Conservation (phyloP, 2,113 vertebrate genomes). For the Proteles cristata region DNA sequence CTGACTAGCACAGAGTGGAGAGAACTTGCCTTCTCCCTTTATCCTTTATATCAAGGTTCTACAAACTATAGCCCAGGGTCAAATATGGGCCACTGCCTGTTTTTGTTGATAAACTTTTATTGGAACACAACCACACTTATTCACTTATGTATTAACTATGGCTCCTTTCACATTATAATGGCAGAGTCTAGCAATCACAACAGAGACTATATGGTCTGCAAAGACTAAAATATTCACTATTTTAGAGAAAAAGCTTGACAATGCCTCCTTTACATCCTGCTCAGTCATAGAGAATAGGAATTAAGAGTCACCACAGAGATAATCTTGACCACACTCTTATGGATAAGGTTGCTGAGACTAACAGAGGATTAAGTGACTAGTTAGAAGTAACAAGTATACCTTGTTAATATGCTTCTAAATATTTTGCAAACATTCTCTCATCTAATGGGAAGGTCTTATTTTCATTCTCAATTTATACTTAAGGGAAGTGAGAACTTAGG, state of each 20-base stretch:
- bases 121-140: neutral
- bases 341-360: neutral
- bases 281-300: neutral
- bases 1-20: neutral
- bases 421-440: neutral
- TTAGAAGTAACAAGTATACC: neutral
- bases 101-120: slow-evolving; percentile 44
- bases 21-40: neutral
- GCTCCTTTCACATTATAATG: neutral
- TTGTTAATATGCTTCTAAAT: neutral
- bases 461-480: neutral
- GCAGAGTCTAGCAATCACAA: neutral
- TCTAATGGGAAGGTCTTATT: neutral
- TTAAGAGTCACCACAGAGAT: neutral
- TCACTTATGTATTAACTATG: neutral
- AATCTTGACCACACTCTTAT: neutral
- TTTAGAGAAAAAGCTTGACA: neutral
- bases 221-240: slow-evolving; percentile 12
- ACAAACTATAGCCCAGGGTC: neutral
- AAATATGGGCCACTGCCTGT: neutral
- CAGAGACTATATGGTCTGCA: neutral
- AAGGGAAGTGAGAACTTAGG: neutral
- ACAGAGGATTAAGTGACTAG: neutral
- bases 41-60: neutral
- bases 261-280: neutral